Conservation (phyloP, 2,888 invertebrate genomes). For the Sepiola atlantica region DNA sequence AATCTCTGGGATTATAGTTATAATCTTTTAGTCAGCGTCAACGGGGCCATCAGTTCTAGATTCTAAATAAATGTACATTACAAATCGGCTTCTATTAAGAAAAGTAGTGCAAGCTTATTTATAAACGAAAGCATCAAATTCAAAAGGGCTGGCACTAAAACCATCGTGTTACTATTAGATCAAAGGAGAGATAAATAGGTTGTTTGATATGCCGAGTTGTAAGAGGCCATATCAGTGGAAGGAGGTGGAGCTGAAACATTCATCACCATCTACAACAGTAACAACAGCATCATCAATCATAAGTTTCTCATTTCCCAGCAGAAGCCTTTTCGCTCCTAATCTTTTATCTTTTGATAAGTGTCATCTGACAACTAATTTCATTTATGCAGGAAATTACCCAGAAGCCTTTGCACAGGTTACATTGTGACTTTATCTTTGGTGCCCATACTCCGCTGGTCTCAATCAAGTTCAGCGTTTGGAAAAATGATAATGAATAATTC, state of each 20-base stretch:
- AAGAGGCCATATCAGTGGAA: not conserved
- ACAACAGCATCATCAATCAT: not conserved
- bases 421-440: not conserved
- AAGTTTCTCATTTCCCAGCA: not conserved
- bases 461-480: not conserved
- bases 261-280: not conserved
- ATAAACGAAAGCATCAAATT: not conserved
- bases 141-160: not conserved
- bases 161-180: not conserved
- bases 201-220: not conserved
- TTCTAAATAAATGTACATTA: too few species aligned
- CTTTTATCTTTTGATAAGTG: constrained; percentile 14
- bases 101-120: not conserved
- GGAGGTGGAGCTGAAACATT: not conserved
- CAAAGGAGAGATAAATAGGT: not conserved
- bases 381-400: constrained; percentile 20
- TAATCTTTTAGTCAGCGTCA: too few species aligned
- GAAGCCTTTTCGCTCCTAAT: not conserved
- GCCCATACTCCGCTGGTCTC: not conserved
- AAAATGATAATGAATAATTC: not conserved
- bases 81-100: not conserved
- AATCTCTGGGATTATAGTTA: too few species aligned
- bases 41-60: too few species aligned
- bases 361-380: constrained; percentile 8
- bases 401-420: not conserved